These are phyloP conservation scores for Calliphora vomitoria DNA, from an alignment of 2,888 invertebrate species.

Conservation along the genomic window DNA sequence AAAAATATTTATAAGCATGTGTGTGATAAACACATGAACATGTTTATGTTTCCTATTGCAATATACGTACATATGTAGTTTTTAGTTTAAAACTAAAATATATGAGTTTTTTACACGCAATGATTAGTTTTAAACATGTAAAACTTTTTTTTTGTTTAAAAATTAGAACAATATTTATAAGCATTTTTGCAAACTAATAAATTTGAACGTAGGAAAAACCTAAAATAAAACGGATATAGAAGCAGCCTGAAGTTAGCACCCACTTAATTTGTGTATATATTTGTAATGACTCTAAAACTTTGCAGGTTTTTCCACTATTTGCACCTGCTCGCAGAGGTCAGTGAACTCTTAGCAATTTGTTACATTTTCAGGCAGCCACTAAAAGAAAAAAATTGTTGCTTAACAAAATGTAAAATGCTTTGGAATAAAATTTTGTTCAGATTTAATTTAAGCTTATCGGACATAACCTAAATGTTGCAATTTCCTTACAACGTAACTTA, in stretches of 20 bases:
- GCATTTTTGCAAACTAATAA: not conserved
- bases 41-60: conserved; percentile 11
- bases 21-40: not conserved
- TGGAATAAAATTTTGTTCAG: not conserved
- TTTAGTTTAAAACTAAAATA: conserved; percentile 38
- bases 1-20: not conserved
- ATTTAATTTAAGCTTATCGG: conserved; percentile 26
- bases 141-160: conserved; percentile 4
- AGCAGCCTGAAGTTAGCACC: conserved; percentile 69
- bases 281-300: conserved; percentile 7
- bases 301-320: not conserved
- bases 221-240: conserved; percentile 52
- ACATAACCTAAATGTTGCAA: conserved; percentile 46
- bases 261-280: conserved; percentile 38
- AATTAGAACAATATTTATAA: not conserved
- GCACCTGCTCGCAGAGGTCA: conserved; percentile 34
- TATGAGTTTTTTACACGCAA: conserved; percentile 67
- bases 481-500: conserved; percentile 39
- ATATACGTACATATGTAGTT: not conserved
- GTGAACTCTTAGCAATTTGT: conserved; percentile 42
- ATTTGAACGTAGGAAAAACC: not conserved
- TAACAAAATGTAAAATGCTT: not conserved
- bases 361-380: not conserved
- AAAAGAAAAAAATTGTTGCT: conserved; percentile 31
- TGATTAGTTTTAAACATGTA: conserved; percentile 26